Evolutionary conservation across 2,113 vertebrate species (phyloP), one percentile per base, ranked within the genome.

Genomic region (Syngnathus typhle): DNA sequence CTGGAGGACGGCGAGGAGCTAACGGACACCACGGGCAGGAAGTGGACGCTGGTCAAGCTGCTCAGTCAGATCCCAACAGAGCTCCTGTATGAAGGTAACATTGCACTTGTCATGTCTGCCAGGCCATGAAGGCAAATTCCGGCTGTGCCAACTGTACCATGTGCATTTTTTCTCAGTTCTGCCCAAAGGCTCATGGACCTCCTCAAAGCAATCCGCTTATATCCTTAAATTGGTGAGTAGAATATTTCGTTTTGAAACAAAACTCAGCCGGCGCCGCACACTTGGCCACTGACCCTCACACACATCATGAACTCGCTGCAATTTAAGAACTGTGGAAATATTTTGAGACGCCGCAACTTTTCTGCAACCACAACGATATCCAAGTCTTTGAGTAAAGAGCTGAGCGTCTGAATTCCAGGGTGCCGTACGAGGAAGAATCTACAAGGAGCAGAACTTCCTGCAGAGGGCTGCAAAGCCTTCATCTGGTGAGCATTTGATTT

Each of bases 401-500:
- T 23, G 51, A 16, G 19, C 36, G 44, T 62, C 10, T 44, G 21
- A 44, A 27, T 44, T 43, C 12, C 61, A 98, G 96, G 95, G 93
- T 72, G 83, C 90, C 56, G 97, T 96, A 88, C 92, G 94, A 41
- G 94, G 96, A 15, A 92, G 82, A 69, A 89, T 98, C 65, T 98
- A 94, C 88, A 96, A 92, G 0, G 96, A 98, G 78, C 96, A 96
- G 90, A 95, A 93, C 84, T 98, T 97, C 65, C 88, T 97, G 58
- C 96, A 95, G 85, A 90, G 96, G 85, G 95, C 94, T 7, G 94
- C 93, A 0, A 95, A 95, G 79, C 85, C 89, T 64, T 70, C 75
- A 43, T 88, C 89, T 79, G 93, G 94, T 94, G 76, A 86, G 76
- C 1, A 5, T 49, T 63, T 49, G 5, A 6, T 46, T 0, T 36